A percentile compares a stretch with the other conserved stretches of the same genome.
phyloP scores from a whole-genome alignment of 2,113 vertebrate species.

The Dendrocopos noguchii region DNA sequence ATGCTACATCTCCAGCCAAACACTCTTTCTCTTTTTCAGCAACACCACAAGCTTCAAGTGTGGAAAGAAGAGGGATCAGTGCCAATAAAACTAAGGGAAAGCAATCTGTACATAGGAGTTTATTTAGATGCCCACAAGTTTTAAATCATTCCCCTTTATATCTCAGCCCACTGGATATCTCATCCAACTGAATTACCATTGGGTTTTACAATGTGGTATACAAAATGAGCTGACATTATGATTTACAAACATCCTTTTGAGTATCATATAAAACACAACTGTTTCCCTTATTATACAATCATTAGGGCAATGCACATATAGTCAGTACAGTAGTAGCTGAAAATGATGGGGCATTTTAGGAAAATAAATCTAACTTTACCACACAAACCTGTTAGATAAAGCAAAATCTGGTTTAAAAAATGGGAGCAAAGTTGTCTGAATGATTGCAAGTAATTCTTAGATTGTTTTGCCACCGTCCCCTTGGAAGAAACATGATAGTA shows the following conservation, averaged over 20 bases:
- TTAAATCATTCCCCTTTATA: slow-evolving; percentile 63
- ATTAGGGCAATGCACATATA: slow-evolving; percentile 52
- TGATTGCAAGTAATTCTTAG: not conserved
- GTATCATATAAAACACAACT: slow-evolving; percentile 72
- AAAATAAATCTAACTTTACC: slow-evolving; percentile 40
- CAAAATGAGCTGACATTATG: slow-evolving; percentile 66
- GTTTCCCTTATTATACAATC: slow-evolving; percentile 57
- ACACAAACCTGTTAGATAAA: slow-evolving; percentile 20
- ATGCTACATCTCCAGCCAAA: not conserved
- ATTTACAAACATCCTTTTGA: slow-evolving; percentile 71
- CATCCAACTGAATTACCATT: slow-evolving; percentile 66
- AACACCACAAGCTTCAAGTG: not conserved
- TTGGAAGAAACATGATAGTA: slow-evolving; percentile 2
- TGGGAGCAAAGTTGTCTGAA: slow-evolving; percentile 3
- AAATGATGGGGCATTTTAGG: slow-evolving; percentile 23
- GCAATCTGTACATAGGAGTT: slow-evolving; percentile 70
- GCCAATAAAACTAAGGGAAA: slow-evolving; percentile 46
- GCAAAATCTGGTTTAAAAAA: not conserved
- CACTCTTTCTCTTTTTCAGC: not conserved
- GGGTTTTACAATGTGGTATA: slow-evolving; percentile 71
- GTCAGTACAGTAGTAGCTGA: slow-evolving; percentile 26
- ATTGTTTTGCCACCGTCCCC: not conserved
- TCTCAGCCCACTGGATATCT: slow-evolving; percentile 58
- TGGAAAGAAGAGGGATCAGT: not conserved
- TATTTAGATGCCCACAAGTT: slow-evolving; percentile 71